Evolutionary conservation across 2,113 vertebrate genomes (phyloP), one percentile per base, ranked within the genome.

Genomic region (Engystomops pustulosus): DNA sequence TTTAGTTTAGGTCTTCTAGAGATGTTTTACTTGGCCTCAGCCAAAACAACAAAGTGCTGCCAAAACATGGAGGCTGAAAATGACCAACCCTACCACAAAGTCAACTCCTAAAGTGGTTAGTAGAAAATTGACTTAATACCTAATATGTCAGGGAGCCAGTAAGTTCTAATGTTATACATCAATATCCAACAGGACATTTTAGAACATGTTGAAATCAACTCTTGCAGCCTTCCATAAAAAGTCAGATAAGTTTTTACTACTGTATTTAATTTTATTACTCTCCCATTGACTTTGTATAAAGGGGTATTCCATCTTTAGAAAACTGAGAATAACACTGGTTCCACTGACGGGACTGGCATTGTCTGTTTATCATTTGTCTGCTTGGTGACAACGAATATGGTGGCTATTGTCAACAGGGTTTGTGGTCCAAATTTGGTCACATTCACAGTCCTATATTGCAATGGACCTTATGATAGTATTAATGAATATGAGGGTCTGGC

Each of bases 31-130:
- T 80, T 80, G 79, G 79, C 79, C 2, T 17, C 3, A 1, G 25
- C 60, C 79, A 80, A 51, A 51, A 68, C 79, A 80, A 68, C 79
- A 68, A 47, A 9, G 79, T 47, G 49, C 58, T 80, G 78, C 78
- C 78, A 80, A 67, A 55, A 58, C 30, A 55, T 67, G 38, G 78
- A n/a, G 60, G 38, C 18, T 67, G 27, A 5, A 67, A 80, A 25
- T 47, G 78, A 60, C 78, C 23, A 25, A 25, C 41, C 20, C 60
- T 5, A 12, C 71, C 45, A 74, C 71, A 30, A 74, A 30, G 6
- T 49, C 49, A 18, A 74, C 25, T 74, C 41, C 44, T 49, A 27
- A 30, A 32, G 45, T 47, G 14, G 70, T 72, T 47, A 45, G 41
- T 25, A 30, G 25, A 47, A 72, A 72, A 72, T 72, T 27, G 11